These are phyloP conservation scores for Drosophila lini DNA, from an alignment of 1,140 invertebrate genomes.

Conservation along the genomic window DNA sequence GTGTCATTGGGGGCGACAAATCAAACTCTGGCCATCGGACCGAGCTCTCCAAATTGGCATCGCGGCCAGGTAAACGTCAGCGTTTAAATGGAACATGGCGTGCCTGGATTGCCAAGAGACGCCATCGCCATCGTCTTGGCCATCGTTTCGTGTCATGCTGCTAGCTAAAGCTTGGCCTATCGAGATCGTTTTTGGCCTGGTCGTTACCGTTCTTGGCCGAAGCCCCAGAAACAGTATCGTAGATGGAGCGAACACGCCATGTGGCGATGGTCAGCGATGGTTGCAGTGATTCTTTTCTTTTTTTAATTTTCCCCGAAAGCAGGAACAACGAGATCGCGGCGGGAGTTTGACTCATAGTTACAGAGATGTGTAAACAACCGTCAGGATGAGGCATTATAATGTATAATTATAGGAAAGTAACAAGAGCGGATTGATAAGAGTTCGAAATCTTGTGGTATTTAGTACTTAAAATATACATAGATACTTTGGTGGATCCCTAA, in stretches of 20 bases:
- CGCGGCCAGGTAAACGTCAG: slow-evolving; percentile 58
- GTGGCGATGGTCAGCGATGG: slow-evolving; percentile 17
- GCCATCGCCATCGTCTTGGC: slow-evolving; percentile 16
- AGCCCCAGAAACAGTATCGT: slow-evolving; percentile 35
- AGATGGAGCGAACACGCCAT: slow-evolving; percentile 70
- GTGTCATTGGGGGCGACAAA: slow-evolving; percentile 76
- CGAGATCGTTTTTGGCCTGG: slow-evolving; percentile 63
- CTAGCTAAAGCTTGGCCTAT: slow-evolving; percentile 52
- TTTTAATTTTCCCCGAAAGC: neutral
- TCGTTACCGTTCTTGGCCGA: slow-evolving; percentile 76
- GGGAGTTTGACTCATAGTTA: neutral
- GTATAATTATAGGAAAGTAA: neutral
- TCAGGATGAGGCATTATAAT: neutral
- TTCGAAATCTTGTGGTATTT: neutral
- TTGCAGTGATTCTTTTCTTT: neutral
- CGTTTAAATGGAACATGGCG: slow-evolving; percentile 79
- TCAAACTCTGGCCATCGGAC: slow-evolving; percentile 70
- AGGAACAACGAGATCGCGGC: slow-evolving; percentile 21
- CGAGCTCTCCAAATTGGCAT: slow-evolving; percentile 64
- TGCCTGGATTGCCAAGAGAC: slow-evolving; percentile 69
- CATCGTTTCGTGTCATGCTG: slow-evolving; percentile 64
- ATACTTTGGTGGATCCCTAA: neutral
- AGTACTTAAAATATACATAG: neutral
- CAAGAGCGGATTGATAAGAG: neutral
- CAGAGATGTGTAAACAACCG: neutral